Evolutionary conservation across 2,797 vertebrate species (phyloP).

Genomic region (Lagodon rhomboides): DNA sequence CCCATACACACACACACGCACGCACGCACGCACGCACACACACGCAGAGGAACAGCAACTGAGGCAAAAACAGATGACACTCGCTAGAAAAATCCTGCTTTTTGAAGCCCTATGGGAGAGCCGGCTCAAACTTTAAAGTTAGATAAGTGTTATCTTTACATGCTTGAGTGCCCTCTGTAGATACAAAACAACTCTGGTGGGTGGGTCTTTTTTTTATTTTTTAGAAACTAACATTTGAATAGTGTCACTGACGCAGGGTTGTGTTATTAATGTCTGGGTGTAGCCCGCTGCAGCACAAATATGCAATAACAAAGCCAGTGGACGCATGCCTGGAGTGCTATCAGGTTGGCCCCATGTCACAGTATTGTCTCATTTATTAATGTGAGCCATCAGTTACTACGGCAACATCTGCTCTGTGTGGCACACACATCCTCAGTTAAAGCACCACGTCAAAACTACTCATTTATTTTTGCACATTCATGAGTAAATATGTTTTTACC

Average conservation of each 20-base stretch:
- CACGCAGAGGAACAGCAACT: conserved; percentile 39
- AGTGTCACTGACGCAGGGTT: conserved; percentile 65
- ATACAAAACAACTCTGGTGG: not conserved
- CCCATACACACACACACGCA: conserved; percentile 42
- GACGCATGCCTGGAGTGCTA: conserved; percentile 62
- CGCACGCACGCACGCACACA: no score
- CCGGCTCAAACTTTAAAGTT: conserved; percentile 10
- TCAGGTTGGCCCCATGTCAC: conserved; percentile 59
- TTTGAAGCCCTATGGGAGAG: conserved; percentile 17
- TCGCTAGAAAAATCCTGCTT: conserved; percentile 35
- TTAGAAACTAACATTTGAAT: conserved; percentile 42
- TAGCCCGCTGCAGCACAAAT: conserved; percentile 73
- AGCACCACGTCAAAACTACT: conserved; percentile 26
- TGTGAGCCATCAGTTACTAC: conserved; percentile 27
- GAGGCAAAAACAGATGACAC: conserved; percentile 72
- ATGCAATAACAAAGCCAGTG: conserved; percentile 78
- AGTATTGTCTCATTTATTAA: conserved; percentile 54
- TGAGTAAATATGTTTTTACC: conserved; percentile 28
- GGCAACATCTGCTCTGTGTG: conserved; percentile 28
- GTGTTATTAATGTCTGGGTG: conserved; percentile 75
- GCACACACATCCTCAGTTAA: conserved; percentile 34
- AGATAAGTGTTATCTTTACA: conserved; percentile 6
- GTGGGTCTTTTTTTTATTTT: not conserved
- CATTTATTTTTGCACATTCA: conserved; percentile 46
- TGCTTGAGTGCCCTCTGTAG: not conserved